Evolutionary conservation across 1,140 invertebrate genomes (phyloP), one percentile per base, ranked within the genome.

Genomic region (Neodiprion pinetum): DNA sequence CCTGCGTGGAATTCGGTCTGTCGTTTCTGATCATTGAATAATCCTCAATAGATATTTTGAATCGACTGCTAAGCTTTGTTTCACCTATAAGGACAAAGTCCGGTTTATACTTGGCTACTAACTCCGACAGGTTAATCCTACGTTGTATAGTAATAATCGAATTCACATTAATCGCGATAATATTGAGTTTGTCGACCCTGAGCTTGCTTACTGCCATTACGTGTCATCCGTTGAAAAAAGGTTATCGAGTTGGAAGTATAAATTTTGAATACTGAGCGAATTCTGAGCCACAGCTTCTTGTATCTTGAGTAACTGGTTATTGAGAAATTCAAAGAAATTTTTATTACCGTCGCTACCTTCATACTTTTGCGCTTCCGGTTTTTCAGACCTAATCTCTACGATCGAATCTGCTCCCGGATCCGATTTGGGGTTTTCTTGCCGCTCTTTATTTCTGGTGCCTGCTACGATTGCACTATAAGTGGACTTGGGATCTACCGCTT

Each of bases 161-260:
- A 17, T 77, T 77, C 3, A 75, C 71, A 67, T 75, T 77, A 8
- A 73, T 47, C 66, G 73, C 73, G 1, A 74, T 28, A 28, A 75
- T 66, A 7, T 48, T 66, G 4, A 76, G 50, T 47, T 74, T 72
- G 8, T 61, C 48, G 68, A 67, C 40, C 53, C 17, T 70, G 8
- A 74, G 14, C 9, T 71, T 66, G 2, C 3, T 53, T 17, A 53
- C 67, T 21, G 10, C n/a, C 53, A 5, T 61, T 11, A 61, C 7
- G 10, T 12, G n/a, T 61, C n/a, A 61, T 61, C 11, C 1, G 53
- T 7, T 61, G 10, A 12, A 28, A 61, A 11, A 7, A 61, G 7
- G 7, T 61, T n/a, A 61, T 61, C n/a, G 53, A 61, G n/a, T 61
- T 12, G n/a, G 1, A 3, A 12, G 53, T 12, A 61, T 61, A 61